Evolutionary conservation across 2,888 invertebrate species (phyloP), one percentile per base, ranked within the genome.

Genomic region (Carabus problematicus): DNA sequence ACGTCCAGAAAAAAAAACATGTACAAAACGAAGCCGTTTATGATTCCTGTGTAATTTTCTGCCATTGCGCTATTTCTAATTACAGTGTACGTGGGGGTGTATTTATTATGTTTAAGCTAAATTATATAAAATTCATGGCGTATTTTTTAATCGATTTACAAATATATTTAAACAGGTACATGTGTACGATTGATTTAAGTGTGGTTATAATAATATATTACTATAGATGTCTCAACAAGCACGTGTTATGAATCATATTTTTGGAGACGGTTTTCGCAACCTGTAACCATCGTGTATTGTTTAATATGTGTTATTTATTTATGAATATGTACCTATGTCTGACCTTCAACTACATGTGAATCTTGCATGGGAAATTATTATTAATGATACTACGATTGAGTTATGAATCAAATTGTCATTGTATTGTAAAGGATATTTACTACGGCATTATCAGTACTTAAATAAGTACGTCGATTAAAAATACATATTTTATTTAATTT

Each of bases 1-100:
- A 67, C 67, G 67, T 67, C 67, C 67, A 67, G 19, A n/a, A n/a
- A n/a, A 67, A 42, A 67, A 67, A 52, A 45, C 6, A 67, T 67
- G 67, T 67, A 67, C 67, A 67, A 67, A 67, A 40, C 55, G 47
- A 54, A 54, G 4, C 11, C 41, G 54, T 49, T 67, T 52, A 60
- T 60, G 52, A 63, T 60, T 67, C 67, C n/a, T 42, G n/a, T 56
- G 64, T 64, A 64, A 55, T 64, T 63, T 45, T 52, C 59, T 59
- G 39, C 49, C 67, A 60, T 29, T 39, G 19, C 29, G 42, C 52
- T 60, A 29, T 66, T 45, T 64, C 29, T 39, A 29, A 64, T 64
- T 12, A 41, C n/a, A 19, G 18, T 64, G 45, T 54, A 60, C 40
- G 43, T 60, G 39, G 16, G 16, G 9, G 16, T 52, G n/a, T 52